Evolutionary conservation across 2,888 invertebrate genomes (phyloP), one percentile per base, ranked within the genome.

Genomic region (Drosophila antonietae): DNA sequence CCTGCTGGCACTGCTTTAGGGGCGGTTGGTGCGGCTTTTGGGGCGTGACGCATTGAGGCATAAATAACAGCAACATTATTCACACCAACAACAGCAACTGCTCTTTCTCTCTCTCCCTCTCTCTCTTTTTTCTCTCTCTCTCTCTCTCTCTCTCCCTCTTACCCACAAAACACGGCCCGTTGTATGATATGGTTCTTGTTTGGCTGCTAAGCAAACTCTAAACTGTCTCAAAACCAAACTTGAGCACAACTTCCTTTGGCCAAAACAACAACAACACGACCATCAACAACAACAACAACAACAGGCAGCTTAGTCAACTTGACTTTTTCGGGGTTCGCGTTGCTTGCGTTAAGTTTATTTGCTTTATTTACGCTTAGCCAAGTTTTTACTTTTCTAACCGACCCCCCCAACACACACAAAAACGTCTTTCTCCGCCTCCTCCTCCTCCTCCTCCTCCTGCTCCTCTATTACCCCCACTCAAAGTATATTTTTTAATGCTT

Each of bases 291-390:
- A 51, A 31, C 41, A 41, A n/a, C 28, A 5, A 28, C 28, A 9
- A 20, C 59, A 59, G 63, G 43, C 66, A 78, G 66, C 78, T 79
- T 71, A 78, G 81, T 41, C 73, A 82, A 81, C 59, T 85, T 82
- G 73, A 67, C 75, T 75, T 72, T 68, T 68, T 53, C 39, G 73
- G 70, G 59, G 55, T 23, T 23, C 68, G 62, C 59, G 53, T 23
- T 69, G 75, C 65, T 51, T 72, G 66, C 72, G 76, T 74, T 70
- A 81, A 87, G 76, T 87, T 84, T 84, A 84, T 84, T 87, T 84
- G 83, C 87, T 80, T 85, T 85, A 87, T 85, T 85, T 88, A 87
- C 84, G 88, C 88, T 84, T 77, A 87, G 88, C 73, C 84, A 85
- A 82, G 78, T 78, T 80, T 62, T 72, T 67, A 68, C 71, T 73